These are phyloP conservation scores for Leptodactylus fallax DNA, from an alignment of 2,797 vertebrate species.

Conservation along the genomic window DNA sequence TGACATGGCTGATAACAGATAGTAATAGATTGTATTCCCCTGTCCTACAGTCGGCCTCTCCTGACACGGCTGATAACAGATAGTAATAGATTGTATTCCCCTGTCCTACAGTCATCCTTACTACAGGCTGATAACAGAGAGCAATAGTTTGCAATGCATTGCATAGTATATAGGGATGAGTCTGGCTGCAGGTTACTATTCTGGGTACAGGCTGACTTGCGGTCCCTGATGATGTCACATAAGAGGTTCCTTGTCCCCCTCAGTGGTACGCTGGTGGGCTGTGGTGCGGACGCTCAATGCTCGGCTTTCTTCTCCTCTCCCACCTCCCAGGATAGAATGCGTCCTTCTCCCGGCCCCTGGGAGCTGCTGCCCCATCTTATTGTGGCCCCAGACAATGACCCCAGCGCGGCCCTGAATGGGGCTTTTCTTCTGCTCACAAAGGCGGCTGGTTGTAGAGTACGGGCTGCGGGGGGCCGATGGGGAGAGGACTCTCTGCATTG, in stretches of 20 bases:
- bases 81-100: background rate
- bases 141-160: background rate
- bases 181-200: background rate
- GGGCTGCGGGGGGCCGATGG: constrained; percentile 6
- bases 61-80: background rate
- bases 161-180: background rate
- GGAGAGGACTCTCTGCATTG: constrained; percentile 12
- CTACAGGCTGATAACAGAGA: background rate
- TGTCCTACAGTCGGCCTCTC: background rate
- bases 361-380: constrained; percentile 1
- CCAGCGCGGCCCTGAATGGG: constrained; percentile 20
- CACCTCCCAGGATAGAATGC: constrained; percentile 1
- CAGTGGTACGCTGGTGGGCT: background rate
- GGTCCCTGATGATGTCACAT: background rate
- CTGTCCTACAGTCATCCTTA: background rate
- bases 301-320: background rate
- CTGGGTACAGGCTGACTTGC: background rate
- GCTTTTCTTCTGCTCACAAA: constrained; percentile 37
- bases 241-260: background rate
- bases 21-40: background rate
- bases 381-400: constrained; percentile 22
- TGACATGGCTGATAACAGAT: background rate
- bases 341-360: background rate
- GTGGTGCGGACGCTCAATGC: background rate
- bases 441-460: constrained; percentile 2